Evolutionary conservation across 2,797 vertebrate species (phyloP).

Genomic region (Hephaestus fuliginosus): DNA sequence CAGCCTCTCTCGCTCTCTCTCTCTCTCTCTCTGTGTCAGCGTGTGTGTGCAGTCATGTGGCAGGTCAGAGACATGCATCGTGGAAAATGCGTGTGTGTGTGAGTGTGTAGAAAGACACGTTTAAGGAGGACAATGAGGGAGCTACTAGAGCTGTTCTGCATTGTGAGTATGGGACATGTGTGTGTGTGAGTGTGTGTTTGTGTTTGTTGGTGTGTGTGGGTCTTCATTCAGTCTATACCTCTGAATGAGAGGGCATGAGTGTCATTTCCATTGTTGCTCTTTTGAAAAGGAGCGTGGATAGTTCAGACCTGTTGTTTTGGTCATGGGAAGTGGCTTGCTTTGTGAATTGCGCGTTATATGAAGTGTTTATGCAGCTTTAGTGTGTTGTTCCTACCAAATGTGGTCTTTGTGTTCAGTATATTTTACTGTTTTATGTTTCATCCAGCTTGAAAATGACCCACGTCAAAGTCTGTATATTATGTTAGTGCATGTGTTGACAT

Average conservation of each 20-base stretch:
- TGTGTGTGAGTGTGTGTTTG: constrained; percentile 35
- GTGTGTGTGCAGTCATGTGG: constrained; percentile 77
- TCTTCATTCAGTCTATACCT: constrained; percentile 50
- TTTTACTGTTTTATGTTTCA: constrained; percentile 1
- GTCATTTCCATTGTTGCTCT: constrained; percentile 58
- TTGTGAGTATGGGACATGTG: constrained; percentile 76
- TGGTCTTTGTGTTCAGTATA: not conserved
- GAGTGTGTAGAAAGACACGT: constrained; percentile 72
- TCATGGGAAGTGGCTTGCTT: not conserved
- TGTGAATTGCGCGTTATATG: constrained; percentile 20
- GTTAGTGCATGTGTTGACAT: not conserved
- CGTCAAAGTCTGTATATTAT: constrained; percentile 32
- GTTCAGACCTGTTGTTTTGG: constrained; percentile 31
- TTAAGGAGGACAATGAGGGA: constrained; percentile 85
- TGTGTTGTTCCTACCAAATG: not conserved
- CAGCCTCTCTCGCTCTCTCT: constrained; percentile 51
- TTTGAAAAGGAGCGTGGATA: constrained; percentile 25
- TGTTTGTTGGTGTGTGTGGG: constrained; percentile 34
- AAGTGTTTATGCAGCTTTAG: not conserved
- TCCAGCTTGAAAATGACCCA: not conserved
- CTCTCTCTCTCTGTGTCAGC: constrained; percentile 33
- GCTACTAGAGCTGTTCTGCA: constrained; percentile 82
- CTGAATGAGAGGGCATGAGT: constrained; percentile 44
- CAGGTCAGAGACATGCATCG: constrained; percentile 74
- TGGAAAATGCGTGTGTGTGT: constrained; percentile 72